These are phyloP conservation scores for Todus mexicanus DNA, from an alignment of 2,797 vertebrate species.

Conservation along the genomic window DNA sequence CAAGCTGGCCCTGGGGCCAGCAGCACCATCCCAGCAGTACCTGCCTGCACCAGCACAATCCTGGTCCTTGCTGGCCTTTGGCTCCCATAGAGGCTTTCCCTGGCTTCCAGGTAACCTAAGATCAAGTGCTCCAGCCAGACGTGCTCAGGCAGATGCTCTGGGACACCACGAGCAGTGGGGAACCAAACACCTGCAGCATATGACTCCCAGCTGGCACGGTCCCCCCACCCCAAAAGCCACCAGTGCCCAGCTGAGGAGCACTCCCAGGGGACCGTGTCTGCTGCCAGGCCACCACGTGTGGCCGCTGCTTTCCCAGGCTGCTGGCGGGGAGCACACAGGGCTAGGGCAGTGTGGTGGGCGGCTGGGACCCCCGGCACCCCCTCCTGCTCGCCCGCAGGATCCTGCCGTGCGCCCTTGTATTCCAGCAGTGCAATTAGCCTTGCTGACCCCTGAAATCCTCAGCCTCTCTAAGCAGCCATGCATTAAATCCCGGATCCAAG, in stretches of 20 bases:
- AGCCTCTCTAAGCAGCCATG: constrained; percentile 72
- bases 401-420: constrained; percentile 8
- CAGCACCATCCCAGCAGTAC: neutral
- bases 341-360: accelerated
- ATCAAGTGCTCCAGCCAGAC: neutral
- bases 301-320: neutral
- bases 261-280: neutral
- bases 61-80: neutral
- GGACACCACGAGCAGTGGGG: neutral
- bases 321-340: neutral
- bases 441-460: constrained; percentile 73
- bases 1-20: neutral
- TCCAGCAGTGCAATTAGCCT: constrained; percentile 75
- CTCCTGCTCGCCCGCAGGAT: neutral
- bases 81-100: neutral
- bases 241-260: neutral
- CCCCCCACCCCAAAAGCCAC: neutral
- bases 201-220: neutral
- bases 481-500: constrained; percentile 75
- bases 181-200: neutral
- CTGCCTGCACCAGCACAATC: neutral
- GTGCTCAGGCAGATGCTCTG: neutral
- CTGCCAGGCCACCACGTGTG: accelerated
- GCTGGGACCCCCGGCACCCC: neutral
- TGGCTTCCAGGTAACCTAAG: neutral